These are phyloP conservation scores for Tetragonula clypearis DNA, from an alignment of 1,140 invertebrate genomes.

Conservation along the genomic window DNA sequence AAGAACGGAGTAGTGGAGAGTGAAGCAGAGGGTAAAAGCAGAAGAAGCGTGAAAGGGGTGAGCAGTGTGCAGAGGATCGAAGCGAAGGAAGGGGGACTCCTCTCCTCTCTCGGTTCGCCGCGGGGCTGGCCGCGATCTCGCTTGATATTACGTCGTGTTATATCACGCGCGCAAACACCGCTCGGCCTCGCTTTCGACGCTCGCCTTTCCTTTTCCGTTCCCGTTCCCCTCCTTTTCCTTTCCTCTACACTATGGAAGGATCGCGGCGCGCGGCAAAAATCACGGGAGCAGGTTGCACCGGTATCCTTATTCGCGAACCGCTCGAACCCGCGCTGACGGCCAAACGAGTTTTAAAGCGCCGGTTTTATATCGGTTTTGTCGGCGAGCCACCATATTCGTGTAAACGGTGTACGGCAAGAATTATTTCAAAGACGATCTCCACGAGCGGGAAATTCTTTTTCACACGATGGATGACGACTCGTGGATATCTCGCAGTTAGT, in stretches of 20 bases:
- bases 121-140: conserved; percentile 16
- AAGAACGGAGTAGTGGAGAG: no score
- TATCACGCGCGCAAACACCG: conserved; percentile 25
- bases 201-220: conserved; percentile 35
- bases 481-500: no score
- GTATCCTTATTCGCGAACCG: conserved; percentile 45
- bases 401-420: no score
- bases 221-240: not conserved
- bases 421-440: no score
- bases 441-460: no score
- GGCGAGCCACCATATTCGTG: conserved; percentile 5
- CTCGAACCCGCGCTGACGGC: not conserved
- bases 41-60: not conserved
- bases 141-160: conserved; percentile 51
- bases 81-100: not conserved
- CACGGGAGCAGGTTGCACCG: conserved; percentile 47
- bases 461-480: no score
- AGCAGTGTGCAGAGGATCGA: not conserved
- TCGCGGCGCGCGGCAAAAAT: conserved; percentile 39
- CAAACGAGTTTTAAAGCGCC: conserved; percentile 60
- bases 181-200: conserved; percentile 36
- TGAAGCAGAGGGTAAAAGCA: not conserved
- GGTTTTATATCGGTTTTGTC: conserved; percentile 39
- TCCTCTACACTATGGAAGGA: conserved; percentile 22
- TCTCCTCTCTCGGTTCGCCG: not conserved